Conservation (phyloP, 2,797 vertebrate species). For the Strix occidentalis region DNA sequence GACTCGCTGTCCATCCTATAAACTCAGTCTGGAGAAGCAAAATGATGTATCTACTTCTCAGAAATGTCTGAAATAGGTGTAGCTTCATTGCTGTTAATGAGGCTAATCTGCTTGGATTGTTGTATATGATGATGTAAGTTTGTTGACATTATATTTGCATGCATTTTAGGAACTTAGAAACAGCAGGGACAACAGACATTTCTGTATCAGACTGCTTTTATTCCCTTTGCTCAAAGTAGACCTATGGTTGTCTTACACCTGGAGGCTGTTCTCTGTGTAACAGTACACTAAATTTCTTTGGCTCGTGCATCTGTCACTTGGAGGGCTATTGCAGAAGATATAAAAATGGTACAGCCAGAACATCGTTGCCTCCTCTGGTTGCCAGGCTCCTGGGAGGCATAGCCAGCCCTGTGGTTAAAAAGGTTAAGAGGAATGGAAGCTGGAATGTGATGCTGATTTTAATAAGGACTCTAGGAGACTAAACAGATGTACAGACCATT, state of each 20-base stretch:
- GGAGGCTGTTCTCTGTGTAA: background rate
- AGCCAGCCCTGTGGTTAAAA: background rate
- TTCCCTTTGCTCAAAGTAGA: background rate
- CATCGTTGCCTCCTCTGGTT: background rate
- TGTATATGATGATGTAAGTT: background rate
- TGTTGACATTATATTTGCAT: background rate
- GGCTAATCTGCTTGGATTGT: background rate
- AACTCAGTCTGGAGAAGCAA: background rate
- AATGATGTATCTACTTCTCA: background rate
- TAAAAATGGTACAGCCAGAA: background rate
- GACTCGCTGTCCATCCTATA: background rate
- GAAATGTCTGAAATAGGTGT: background rate
- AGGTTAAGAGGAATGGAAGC: background rate
- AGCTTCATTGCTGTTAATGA: background rate
- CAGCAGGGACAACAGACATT: background rate
- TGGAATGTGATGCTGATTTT: background rate
- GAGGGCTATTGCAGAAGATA: background rate
- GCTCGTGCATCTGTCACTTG: background rate
- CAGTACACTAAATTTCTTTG: conserved; percentile 6
- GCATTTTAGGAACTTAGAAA: background rate
- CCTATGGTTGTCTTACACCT: background rate
- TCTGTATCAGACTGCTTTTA: background rate
- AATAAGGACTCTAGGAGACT: background rate
- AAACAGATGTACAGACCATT: background rate
- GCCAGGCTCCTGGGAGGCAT: background rate